Percentiles rank a stretch among this genome's conserved stretches.
phyloP scores from a whole-genome alignment of 1,140 invertebrate genomes.

The Plectus sambesii region DNA sequence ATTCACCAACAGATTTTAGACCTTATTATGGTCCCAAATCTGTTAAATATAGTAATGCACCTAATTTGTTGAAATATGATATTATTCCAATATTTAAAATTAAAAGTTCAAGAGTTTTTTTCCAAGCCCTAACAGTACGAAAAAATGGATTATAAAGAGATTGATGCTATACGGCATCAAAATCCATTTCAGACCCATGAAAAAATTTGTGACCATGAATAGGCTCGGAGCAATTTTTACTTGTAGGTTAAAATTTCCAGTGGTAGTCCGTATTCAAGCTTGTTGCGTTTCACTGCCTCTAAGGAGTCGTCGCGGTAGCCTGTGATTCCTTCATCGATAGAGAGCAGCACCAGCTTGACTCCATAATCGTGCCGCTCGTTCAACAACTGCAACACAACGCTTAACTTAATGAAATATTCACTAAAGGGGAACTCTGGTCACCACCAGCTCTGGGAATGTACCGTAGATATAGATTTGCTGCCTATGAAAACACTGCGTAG shows the following conservation, averaged over 20 bases:
- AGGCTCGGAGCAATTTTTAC: slow-evolving; percentile 35
- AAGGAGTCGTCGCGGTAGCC: slow-evolving; percentile 96
- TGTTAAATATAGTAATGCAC: too few relatives aligned
- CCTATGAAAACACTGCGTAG: too few relatives aligned
- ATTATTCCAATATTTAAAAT: background rate
- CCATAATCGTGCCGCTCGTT: slow-evolving; percentile 85
- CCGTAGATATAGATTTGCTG: too few relatives aligned
- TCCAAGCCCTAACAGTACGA: background rate
- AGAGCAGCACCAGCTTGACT: slow-evolving; percentile 76
- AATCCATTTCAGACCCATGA: background rate
- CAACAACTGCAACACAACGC: slow-evolving; percentile 73
- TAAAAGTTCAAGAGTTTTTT: background rate
- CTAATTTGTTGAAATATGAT: background rate
- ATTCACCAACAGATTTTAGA: background rate
- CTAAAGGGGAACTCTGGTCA: too few relatives aligned
- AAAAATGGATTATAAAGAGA: background rate
- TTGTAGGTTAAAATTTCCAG: slow-evolving; percentile 93
- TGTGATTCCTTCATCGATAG: slow-evolving; percentile 94
- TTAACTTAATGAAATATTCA: too few relatives aligned
- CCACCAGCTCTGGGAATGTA: too few relatives aligned
- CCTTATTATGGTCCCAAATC: background rate
- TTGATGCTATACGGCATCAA: background rate
- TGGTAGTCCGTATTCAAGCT: slow-evolving; percentile 80
- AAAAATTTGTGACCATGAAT: slow-evolving; percentile 16
- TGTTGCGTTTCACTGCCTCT: slow-evolving; percentile 59